Evolutionary conservation across 1,140 invertebrate species (phyloP), one percentile per base, ranked within the genome.

Genomic region (Cydia pomonella): DNA sequence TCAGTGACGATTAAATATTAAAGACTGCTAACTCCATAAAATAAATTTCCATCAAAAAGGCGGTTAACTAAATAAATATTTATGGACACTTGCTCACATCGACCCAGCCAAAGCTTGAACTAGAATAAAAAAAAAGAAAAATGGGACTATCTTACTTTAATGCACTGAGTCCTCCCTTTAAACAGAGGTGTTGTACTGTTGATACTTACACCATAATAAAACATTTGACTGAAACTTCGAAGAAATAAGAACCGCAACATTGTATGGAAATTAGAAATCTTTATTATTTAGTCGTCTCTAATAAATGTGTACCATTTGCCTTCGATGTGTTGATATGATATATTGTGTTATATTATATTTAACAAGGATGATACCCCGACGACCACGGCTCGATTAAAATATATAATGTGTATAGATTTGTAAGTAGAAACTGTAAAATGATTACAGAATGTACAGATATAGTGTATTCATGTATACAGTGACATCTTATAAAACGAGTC

Each of bases 331-430:
- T 66, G 16, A 33, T 66, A 23, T 29, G n/a, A 66, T 25, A 29
- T 66, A 33, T 53, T 16, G 41, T 44, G 41, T 53, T 53, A 53
- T 50, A 13, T 13, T 59, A 21, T 59, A 59, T 59, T 59, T 59
- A 59, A 59, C 53, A 69, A 69, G 27, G 64, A 69, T 27, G 64
- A 69, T 69, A 69, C 27, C 75, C 76, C 77, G 77, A 75, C 62
- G 75, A 78, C 77, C 76, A 72, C 62, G 77, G 77, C 77, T 76
- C 53, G 73, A 27, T 44, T 50, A 53, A 69, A 69, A 4, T 69
- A 38, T 33, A 29, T 69, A 2, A 38, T 69, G 18, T 38, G 64
- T 69, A 69, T 69, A 69, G 64, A 23, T 59, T 23, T 69, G n/a
- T 69, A 69, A 69, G 64, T 69, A 69, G 64, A 38, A 25, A 69